These are phyloP conservation scores for Raja brachyura DNA, from an alignment of 2,113 vertebrate genomes.

Conservation along the genomic window DNA sequence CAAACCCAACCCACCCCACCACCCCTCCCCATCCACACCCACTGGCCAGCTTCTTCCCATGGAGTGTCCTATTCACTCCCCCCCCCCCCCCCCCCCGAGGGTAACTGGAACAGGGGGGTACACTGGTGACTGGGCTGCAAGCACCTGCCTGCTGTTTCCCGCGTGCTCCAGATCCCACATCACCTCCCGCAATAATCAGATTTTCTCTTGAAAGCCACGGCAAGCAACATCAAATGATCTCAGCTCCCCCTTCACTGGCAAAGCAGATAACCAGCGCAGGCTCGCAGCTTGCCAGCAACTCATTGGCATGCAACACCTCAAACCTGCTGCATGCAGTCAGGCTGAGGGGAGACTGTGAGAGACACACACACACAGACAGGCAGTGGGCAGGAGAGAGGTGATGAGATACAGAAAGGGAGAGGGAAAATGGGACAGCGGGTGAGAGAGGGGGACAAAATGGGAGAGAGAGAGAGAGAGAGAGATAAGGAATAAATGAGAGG, in stretches of 20 bases:
- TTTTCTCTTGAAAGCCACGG: not conserved
- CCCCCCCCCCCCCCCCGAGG: no score
- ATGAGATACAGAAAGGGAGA: no score
- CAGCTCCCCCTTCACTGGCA: not conserved
- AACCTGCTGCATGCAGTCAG: not conserved
- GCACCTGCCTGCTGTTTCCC: not conserved
- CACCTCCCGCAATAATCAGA: not conserved
- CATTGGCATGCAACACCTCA: not conserved
- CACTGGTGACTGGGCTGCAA: not conserved
- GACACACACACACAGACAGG: not conserved
- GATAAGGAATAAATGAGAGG: not conserved
- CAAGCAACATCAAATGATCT: not conserved
- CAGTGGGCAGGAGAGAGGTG: no score
- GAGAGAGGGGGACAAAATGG: no score
- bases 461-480: not conserved
- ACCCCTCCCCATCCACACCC: no score
- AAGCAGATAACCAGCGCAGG: not conserved
- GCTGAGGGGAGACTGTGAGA: not conserved
- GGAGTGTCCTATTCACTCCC: no score
- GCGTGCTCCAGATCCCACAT: not conserved
- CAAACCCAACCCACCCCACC: no score
- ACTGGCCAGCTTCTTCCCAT: no score
- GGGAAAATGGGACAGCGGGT: no score
- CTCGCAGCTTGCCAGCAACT: not conserved
- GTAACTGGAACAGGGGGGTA: no score